Percentiles rank a stretch among this genome's conserved stretches.
These are phyloP conservation scores for Molossus molossus DNA, from an alignment of 2,797 vertebrate genomes.

Conservation along the genomic window DNA sequence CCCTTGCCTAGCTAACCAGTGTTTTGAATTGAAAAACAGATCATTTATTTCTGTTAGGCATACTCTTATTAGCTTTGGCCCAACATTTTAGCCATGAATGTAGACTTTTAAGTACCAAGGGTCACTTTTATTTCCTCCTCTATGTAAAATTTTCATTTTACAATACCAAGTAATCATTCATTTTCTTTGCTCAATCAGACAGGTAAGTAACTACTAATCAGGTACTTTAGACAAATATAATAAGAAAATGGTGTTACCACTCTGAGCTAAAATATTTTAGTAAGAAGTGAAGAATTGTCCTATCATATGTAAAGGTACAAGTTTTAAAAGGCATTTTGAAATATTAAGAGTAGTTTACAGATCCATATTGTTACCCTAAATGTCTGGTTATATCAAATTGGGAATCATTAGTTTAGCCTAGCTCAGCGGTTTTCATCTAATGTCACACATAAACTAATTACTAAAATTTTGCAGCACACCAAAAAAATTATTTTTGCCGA, in stretches of 20 bases:
- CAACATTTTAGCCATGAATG: conserved; percentile 1
- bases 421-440: neutral
- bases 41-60: neutral
- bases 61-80: neutral
- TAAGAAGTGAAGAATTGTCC: neutral
- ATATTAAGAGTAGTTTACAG: neutral
- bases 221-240: neutral
- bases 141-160: conserved; percentile 11
- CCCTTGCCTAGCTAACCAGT: neutral
- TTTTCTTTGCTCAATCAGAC: neutral
- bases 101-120: neutral
- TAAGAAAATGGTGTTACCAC: neutral
- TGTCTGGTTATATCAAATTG: neutral
- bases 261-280: conserved; percentile 6
- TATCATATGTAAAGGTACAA: neutral
- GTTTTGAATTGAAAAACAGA: conserved; percentile 52
- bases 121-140: conserved; percentile 46
- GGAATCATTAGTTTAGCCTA: neutral
- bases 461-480: neutral
- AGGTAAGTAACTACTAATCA: conserved; percentile 16
- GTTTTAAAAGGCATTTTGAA: conserved; percentile 37
- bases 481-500: neutral
- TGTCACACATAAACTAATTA: neutral
- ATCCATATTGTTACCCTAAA: neutral
- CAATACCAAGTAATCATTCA: neutral